Evolutionary conservation across 2,888 invertebrate species (phyloP), one percentile per base, ranked within the genome.

Genomic region (Orchestes rusci): DNA sequence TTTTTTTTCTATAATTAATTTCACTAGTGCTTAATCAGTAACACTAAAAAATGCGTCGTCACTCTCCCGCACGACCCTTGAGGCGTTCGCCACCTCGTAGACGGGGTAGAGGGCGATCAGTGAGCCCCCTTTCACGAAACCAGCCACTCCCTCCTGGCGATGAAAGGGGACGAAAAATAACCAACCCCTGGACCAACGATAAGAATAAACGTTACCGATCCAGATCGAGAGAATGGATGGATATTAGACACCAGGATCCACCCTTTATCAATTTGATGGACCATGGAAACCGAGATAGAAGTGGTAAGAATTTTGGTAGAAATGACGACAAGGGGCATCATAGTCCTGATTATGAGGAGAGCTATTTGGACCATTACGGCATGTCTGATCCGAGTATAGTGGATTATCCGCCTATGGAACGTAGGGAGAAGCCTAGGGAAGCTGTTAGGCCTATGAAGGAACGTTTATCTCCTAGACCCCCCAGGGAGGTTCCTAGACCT

Each of bases 41-140:
- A n/a, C n/a, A n/a, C n/a, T n/a, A n/a, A n/a, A n/a, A n/a, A n/a
- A n/a, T n/a, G n/a, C n/a, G n/a, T n/a, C n/a, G n/a, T n/a, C n/a
- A n/a, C n/a, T n/a, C n/a, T n/a, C n/a, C n/a, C n/a, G n/a, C n/a
- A n/a, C n/a, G n/a, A n/a, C n/a, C n/a, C n/a, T n/a, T n/a, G n/a
- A 42, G 34, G 20, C 39, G 39, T 7, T 32, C 31, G 18, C 43
- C 46, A 5, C 36, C 36, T 13, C 41, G 39, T 13, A 20, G 35
- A 1, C 39, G 39, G n/a, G 39, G 39, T 1, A 32, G 32, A 3
- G 36, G 16, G 5, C 45, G 42, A 33, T 40, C 36, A 1, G 12
- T 45, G 32, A 50, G 50, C 28, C 50, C 50, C 17, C 18, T 44
- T 12, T 42, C 45, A 3, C 39, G 43, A 16, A 43, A 19, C 18